Evolutionary conservation across 2,888 invertebrate genomes (phyloP).

Genomic region (Xestia sexstrigata): DNA sequence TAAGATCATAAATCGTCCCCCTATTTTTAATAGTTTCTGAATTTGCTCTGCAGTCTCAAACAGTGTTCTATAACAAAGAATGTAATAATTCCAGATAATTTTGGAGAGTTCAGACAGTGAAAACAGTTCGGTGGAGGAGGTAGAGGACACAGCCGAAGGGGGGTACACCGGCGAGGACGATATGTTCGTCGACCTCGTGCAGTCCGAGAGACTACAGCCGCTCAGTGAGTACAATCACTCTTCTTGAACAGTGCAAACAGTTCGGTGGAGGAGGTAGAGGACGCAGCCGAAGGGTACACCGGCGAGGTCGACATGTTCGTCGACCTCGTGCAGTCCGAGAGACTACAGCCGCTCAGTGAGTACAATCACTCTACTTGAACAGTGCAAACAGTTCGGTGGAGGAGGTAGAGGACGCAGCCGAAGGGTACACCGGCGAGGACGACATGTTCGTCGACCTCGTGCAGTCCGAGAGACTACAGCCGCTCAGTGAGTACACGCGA

Average conservation of each 20-base stretch:
- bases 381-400: slow-evolving; percentile 85
- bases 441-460: too few species aligned
- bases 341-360: slow-evolving; percentile 95
- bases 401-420: too few species aligned
- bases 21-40: not conserved
- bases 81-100: slow-evolving; percentile 86
- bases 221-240: slow-evolving; percentile 91
- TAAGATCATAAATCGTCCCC: not conserved
- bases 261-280: slow-evolving; percentile 87
- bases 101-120: slow-evolving; percentile 92
- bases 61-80: not conserved
- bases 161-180: slow-evolving; percentile 96
- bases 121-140: slow-evolving; percentile 93
- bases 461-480: too few species aligned
- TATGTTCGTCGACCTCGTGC: slow-evolving; percentile 94
- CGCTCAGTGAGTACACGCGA: not conserved
- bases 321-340: slow-evolving; percentile 93
- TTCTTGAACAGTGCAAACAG: not conserved
- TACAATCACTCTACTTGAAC: slow-evolving; percentile 69
- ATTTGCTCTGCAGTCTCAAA: too few species aligned
- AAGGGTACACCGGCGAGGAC: too few species aligned
- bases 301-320: slow-evolving; percentile 97
- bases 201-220: slow-evolving; percentile 93
- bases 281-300: slow-evolving; percentile 92
- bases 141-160: slow-evolving; percentile 92